A percentile compares a stretch with the other conserved stretches of the same genome.
Conservation (phyloP, 2,113 vertebrate genomes). For the Nipponia nippon region DNA sequence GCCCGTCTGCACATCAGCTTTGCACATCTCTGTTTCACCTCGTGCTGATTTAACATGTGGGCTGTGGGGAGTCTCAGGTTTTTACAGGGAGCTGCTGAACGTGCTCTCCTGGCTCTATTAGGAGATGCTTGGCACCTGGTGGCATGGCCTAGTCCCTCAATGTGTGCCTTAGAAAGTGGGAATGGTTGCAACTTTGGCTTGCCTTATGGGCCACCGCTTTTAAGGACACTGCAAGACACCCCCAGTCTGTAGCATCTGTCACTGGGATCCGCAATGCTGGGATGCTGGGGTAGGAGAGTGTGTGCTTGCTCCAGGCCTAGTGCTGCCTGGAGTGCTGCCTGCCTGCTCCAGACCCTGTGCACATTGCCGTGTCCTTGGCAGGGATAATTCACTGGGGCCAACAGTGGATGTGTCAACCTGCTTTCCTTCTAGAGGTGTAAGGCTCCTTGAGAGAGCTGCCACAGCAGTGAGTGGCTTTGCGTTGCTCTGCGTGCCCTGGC, state of each 20-base stretch:
- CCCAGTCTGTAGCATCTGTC: not conserved
- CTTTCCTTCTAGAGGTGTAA: not conserved
- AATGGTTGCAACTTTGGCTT: not conserved
- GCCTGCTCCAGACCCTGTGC: not conserved
- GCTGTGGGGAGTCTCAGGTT: not conserved
- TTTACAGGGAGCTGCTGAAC: not conserved
- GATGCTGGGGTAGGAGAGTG: not conserved
- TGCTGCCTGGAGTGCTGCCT: not conserved
- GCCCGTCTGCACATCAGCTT: accelerated
- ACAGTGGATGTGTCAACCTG: not conserved
- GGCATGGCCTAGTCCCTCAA: accelerated
- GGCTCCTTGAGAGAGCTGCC: not conserved
- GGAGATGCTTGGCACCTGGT: not conserved
- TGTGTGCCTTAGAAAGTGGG: not conserved
- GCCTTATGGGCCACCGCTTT: not conserved
- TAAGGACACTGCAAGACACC: not conserved
- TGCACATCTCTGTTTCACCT: not conserved
- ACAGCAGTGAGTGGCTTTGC: not conserved
- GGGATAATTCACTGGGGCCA: not conserved
- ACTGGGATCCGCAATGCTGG: not conserved
- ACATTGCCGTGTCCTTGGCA: accelerated
- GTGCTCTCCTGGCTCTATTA: not conserved
- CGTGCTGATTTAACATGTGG: accelerated
- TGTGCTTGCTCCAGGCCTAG: not conserved
- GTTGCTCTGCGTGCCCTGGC: too few species aligned